Base-by-base conservation (phyloP, 2,888 invertebrate genomes). In the Dione vanillae region DNA sequence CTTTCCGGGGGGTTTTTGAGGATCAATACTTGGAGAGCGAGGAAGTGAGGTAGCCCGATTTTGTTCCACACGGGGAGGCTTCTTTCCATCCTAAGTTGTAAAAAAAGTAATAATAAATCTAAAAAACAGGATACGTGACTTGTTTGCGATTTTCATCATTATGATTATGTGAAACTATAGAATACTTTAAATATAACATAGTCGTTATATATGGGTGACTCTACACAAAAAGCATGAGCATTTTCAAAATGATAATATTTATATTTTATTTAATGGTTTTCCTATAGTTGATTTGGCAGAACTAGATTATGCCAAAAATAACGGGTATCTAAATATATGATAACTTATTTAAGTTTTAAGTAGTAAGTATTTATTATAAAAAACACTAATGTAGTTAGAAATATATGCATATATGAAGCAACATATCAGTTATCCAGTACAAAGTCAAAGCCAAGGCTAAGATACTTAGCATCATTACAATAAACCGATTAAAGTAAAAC, bases 1-100 rank as follows among this genome's bases (percentile, higher is more conserved):
- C 82, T 94, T 84, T 77, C 93, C 83, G 69, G 93, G 82, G 71
- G 90, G 80, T 77, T 87, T 80, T 83, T 83, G 71, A 86, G 84
- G 75, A 82, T 94, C 82, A 79, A 89, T 70, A 75, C 89, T 79
- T 84, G 82, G 20, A 82, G 78, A 37, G 68, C 91, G 84, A 1
- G 87, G 78, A 3, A 74, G 81, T 0, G 87, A 78, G 1, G 82
- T 67, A 19, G 64, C 86, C 77, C 72, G 64, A 8, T n/a, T 68
- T 7, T 72, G 75, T 71, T 76, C 78, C 54, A 69, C 62, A 71
- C 78, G 74, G 52, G 77, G 68, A 14, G 78, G 77, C 58, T 77
- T 77, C 69, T 79, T 75, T 8, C 75, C 71, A 70, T 80, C 80
- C 80, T 80, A 41, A 19, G 61, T 61, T 37, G 16, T 16, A n/a